phyloP scores from a whole-genome alignment of 2,113 vertebrate genomes.

The Malaclemys terrapin region DNA sequence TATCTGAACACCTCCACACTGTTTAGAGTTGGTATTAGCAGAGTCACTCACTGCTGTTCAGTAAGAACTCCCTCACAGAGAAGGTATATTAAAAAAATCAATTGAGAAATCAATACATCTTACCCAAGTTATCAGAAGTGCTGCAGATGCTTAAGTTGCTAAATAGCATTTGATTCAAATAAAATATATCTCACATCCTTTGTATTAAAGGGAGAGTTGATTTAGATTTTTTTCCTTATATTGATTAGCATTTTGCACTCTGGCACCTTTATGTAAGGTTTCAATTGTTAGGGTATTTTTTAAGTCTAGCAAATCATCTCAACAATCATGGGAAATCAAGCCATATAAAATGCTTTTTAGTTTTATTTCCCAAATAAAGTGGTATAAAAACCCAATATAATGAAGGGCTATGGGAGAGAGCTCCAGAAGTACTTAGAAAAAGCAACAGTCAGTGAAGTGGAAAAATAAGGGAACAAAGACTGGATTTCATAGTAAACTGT shows the following conservation, averaged over 20 bases:
- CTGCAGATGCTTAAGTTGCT: slow-evolving; percentile 66
- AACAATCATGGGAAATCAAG: slow-evolving; percentile 43
- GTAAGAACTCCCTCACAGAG: slow-evolving; percentile 31
- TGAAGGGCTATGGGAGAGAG: slow-evolving; percentile 46
- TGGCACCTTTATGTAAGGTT: slow-evolving; percentile 50
- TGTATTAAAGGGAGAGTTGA: slow-evolving; percentile 39
- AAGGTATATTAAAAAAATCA: slow-evolving; percentile 71
- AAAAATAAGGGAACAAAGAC: slow-evolving; percentile 70
- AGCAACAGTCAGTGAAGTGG: slow-evolving; percentile 61
- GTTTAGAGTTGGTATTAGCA: slow-evolving; percentile 4
- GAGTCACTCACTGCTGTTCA: slow-evolving; percentile 41
- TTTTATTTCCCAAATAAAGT: slow-evolving; percentile 71
- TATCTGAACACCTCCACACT: background rate
- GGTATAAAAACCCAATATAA: slow-evolving; percentile 57
- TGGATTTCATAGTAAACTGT: slow-evolving; percentile 68
- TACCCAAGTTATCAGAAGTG: slow-evolving; percentile 70
- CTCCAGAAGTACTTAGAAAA: slow-evolving; percentile 59
- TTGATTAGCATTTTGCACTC: slow-evolving; percentile 20
- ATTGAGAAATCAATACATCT: slow-evolving; percentile 74
- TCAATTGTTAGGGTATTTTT: slow-evolving; percentile 58
- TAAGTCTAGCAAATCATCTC: slow-evolving; percentile 12
- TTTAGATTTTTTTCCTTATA: slow-evolving; percentile 22
- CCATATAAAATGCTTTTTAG: slow-evolving; percentile 44
- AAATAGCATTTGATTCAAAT: slow-evolving; percentile 74
- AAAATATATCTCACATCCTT: slow-evolving; percentile 50